Evolutionary conservation across 2,888 invertebrate genomes (phyloP), one percentile per base, ranked within the genome.

Genomic region (Chloromyia formosa): DNA sequence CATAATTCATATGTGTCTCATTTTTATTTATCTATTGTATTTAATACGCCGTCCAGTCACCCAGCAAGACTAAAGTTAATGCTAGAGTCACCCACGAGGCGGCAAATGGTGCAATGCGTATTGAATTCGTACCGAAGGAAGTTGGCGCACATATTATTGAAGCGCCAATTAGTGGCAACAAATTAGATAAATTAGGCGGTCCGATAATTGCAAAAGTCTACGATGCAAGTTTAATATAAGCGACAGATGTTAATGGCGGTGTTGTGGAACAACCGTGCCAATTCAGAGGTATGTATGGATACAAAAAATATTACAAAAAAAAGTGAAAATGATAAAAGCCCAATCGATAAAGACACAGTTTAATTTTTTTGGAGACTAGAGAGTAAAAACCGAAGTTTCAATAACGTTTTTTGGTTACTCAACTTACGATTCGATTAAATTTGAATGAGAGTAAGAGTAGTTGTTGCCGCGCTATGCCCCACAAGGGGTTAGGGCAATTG

Each of bases 251-350:
- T 42, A 93, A 95, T 80, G 95, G 94, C 81, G 97, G 96, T 76
- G 92, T 95, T 77, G 96, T 98, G 53, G 97, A 97, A 73, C 95
- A 97, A 86, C 95, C 96, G 77, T 96, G 97, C 83, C 96, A 97
- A 86, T 98, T 99, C 86, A 91, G 94, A 91, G 78, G 78, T 78
- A 69, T 72, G 35, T 49, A 54, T 35, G 2, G 3, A 35, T 4
- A 35, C 2, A 4, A 7, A 4, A 4, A 4, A 4, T 35, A 35
- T 35, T 35, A 35, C 27, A n/a, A n/a, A n/a, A n/a, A n/a, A n/a
- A n/a, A n/a, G n/a, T n/a, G n/a, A n/a, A n/a, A n/a, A n/a, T n/a
- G n/a, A n/a, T n/a, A n/a, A n/a, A n/a, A n/a, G n/a, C n/a, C n/a
- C n/a, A n/a, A n/a, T n/a, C n/a, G n/a, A n/a, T n/a, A n/a, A n/a